Evolutionary conservation across 2,888 invertebrate genomes (phyloP).

Genomic region (Netelia melanura): DNA sequence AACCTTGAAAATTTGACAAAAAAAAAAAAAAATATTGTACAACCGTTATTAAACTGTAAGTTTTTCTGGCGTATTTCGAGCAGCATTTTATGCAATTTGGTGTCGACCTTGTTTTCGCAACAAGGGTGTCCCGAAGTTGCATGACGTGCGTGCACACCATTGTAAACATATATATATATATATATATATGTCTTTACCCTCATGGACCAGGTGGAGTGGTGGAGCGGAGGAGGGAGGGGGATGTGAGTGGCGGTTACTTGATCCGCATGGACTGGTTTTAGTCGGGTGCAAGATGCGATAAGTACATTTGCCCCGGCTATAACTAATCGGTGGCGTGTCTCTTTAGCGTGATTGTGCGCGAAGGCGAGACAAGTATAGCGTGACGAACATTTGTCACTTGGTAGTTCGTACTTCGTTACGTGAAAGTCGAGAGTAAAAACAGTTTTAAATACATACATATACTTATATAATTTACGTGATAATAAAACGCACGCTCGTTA

Average conservation of each 20-base stretch:
- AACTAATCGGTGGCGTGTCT: constrained; percentile 60
- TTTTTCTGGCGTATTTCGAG: constrained; percentile 1
- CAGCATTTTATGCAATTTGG: background rate
- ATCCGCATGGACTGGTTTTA: constrained; percentile 55
- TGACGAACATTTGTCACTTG: constrained; percentile 57
- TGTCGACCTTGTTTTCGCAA: constrained; percentile 19
- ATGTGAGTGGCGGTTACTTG: constrained; percentile 52
- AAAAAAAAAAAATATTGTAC: constrained; percentile 4
- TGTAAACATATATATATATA: constrained; percentile 13
- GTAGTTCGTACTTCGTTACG: constrained; percentile 28
- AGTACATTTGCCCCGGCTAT: constrained; percentile 49
- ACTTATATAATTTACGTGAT: too few species aligned
- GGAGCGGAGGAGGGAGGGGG: too few species aligned
- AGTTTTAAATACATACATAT: constrained; percentile 12
- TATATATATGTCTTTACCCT: constrained; percentile 3
- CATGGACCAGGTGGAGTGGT: background rate
- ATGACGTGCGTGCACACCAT: too few species aligned
- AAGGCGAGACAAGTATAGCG: constrained; percentile 43
- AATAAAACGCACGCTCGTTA: too few species aligned
- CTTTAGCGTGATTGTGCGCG: constrained; percentile 51
- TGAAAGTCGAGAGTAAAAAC: constrained; percentile 29
- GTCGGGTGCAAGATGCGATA: constrained; percentile 45
- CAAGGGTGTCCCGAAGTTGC: too few species aligned
- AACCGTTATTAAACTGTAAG: background rate
- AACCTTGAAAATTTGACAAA: background rate